These are phyloP conservation scores for Alaudala cheleensis DNA, from an alignment of 2,113 vertebrate species.

Conservation along the genomic window DNA sequence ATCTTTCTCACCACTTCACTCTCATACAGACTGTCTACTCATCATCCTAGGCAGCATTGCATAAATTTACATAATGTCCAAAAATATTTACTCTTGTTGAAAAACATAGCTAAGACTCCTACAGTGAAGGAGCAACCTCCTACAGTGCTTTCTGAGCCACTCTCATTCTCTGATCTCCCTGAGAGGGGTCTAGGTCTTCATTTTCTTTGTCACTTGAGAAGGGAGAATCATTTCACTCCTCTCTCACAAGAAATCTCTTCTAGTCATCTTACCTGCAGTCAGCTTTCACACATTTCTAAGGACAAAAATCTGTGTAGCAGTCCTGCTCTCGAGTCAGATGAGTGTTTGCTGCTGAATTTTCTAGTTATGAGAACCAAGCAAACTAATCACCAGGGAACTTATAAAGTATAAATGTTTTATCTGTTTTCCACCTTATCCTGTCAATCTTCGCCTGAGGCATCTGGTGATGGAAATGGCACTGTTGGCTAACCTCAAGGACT, in stretches of 20 bases:
- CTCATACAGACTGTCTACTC: not conserved
- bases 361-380: not conserved
- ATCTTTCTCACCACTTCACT: not conserved
- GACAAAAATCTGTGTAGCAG: not conserved
- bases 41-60: not conserved
- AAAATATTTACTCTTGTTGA: conserved; percentile 28
- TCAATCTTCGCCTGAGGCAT: not conserved
- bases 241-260: not conserved
- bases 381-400: not conserved
- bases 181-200: not conserved
- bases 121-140: not conserved
- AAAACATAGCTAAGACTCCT: not conserved
- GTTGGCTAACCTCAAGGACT: not conserved
- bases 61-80: not conserved
- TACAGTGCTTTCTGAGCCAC: not conserved
- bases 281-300: not conserved
- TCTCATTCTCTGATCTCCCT: not conserved
- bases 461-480: not conserved
- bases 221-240: not conserved
- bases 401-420: not conserved
- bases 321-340: not conserved
- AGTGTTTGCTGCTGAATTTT: not conserved
- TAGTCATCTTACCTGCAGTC: not conserved
- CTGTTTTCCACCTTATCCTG: not conserved
- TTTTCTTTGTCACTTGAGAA: conserved; percentile 12